Conservation (phyloP, 1,140 invertebrate genomes). For the Meloidogyne hapla region DNA sequence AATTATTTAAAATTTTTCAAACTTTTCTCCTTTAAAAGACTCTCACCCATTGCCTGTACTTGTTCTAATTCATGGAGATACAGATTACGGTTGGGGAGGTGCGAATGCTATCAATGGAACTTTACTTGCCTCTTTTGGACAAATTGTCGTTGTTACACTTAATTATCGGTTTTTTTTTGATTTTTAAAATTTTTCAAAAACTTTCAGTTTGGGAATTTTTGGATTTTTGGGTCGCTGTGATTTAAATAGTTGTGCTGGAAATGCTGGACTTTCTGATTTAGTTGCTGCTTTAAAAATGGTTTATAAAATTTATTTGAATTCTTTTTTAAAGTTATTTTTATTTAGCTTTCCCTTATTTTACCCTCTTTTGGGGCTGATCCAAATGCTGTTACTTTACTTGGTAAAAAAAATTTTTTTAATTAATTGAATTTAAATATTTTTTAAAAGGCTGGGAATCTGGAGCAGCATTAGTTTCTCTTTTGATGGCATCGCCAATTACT, state of each 20-base stretch:
- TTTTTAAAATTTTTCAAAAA: constrained; percentile 6
- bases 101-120: constrained; percentile 62
- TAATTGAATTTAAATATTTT: constrained; percentile 7
- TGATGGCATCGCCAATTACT: constrained; percentile 64
- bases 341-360: constrained; percentile 44
- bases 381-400: constrained; percentile 65
- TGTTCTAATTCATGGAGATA: constrained; percentile 60
- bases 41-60: constrained; percentile 41
- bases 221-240: constrained; percentile 63
- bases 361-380: constrained; percentile 66
- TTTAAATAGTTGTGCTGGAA: constrained; percentile 56
- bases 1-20: constrained; percentile 12
- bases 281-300: constrained; percentile 65
- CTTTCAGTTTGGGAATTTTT: constrained; percentile 28
- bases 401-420: constrained; percentile 37
- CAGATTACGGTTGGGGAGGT: constrained; percentile 57
- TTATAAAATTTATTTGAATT: constrained; percentile 23
- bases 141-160: constrained; percentile 62
- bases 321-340: neutral
- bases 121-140: constrained; percentile 55
- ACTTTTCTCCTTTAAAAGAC: constrained; percentile 21
- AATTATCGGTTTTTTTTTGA: constrained; percentile 60
- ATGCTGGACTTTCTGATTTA: constrained; percentile 59
- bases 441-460: constrained; percentile 60
- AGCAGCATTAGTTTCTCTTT: constrained; percentile 57